Conservation (phyloP, 1,140 invertebrate species). For the Drosophila burlai region DNA sequence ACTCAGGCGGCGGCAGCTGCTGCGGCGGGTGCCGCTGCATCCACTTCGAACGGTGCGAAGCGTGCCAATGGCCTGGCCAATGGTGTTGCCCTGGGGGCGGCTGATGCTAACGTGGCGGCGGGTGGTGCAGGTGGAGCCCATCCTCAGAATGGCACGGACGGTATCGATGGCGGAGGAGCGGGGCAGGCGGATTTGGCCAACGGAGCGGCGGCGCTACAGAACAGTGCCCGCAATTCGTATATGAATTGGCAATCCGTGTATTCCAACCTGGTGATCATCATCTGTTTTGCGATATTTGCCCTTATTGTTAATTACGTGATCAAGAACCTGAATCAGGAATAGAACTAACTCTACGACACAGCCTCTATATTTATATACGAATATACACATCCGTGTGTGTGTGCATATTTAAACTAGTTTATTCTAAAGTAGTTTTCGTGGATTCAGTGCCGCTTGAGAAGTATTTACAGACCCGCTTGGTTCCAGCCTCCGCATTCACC, state of each 20-base stretch:
- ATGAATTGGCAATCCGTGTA: slow-evolving; percentile 83
- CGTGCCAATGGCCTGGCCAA: slow-evolving; percentile 57
- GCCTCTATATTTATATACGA: slow-evolving; percentile 67
- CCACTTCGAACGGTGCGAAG: slow-evolving; percentile 28
- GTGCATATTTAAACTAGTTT: slow-evolving; percentile 73
- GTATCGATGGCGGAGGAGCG: slow-evolving; percentile 43
- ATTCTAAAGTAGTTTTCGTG: slow-evolving; percentile 60
- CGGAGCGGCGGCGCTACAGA: slow-evolving; percentile 49
- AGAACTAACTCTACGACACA: slow-evolving; percentile 67
- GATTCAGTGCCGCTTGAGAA: slow-evolving; percentile 59
- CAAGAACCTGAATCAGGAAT: slow-evolving; percentile 85
- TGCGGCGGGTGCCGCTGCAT: slow-evolving; percentile 11
- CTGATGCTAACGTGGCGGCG: slow-evolving; percentile 9
- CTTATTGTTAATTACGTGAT: slow-evolving; percentile 85
- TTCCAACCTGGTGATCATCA: slow-evolving; percentile 82
- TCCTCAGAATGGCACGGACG: slow-evolving; percentile 35
- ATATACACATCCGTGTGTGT: slow-evolving; percentile 52
- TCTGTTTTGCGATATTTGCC: slow-evolving; percentile 84
- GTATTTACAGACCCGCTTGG: slow-evolving; percentile 67
- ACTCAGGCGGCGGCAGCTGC: slow-evolving; percentile 40
- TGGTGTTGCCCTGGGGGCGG: slow-evolving; percentile 7
- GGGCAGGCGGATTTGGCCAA: slow-evolving; percentile 37
- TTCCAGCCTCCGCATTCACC: neutral
- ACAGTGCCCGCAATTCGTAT: slow-evolving; percentile 72
- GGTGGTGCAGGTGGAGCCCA: slow-evolving; percentile 27